These are phyloP conservation scores for Neotragus pygmaeus DNA, from an alignment of 2,113 vertebrate genomes.

Conservation along the genomic window DNA sequence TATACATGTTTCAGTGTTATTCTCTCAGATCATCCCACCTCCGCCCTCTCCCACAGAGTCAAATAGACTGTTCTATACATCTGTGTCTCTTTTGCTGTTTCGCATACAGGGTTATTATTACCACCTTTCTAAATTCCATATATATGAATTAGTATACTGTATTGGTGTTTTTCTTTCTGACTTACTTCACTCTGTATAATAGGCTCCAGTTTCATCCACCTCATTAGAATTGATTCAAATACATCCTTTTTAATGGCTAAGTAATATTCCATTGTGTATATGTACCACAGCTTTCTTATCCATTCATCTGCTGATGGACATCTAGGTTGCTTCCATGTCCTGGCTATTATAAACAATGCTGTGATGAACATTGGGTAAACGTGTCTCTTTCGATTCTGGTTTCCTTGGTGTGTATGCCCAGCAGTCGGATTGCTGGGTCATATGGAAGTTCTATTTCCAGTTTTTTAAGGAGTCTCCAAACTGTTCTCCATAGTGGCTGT, in stretches of 20 bases:
- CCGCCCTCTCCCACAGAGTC: background rate
- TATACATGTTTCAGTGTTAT: background rate
- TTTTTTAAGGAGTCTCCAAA: background rate
- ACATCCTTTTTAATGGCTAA: background rate
- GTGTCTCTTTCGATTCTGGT: background rate
- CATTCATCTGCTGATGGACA: background rate
- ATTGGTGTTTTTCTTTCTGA: background rate
- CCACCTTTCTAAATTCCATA: background rate
- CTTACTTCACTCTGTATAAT: background rate
- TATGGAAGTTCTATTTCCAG: background rate
- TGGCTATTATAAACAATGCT: background rate
- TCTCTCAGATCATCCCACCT: background rate
- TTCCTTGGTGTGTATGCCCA: background rate
- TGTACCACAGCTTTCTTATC: background rate
- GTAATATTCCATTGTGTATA: background rate
- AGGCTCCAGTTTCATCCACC: background rate
- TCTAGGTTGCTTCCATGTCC: background rate
- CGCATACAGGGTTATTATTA: fast-evolving
- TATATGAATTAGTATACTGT: background rate
- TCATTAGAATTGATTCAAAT: background rate
- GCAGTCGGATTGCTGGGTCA: background rate
- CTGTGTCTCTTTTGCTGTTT: background rate
- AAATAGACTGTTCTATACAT: background rate
- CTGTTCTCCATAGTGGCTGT: background rate
- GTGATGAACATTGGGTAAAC: fast-evolving